A percentile compares a stretch with the other conserved stretches of the same genome.
Conservation (phyloP, 2,113 vertebrate genomes). For the Cervus canadensis region DNA sequence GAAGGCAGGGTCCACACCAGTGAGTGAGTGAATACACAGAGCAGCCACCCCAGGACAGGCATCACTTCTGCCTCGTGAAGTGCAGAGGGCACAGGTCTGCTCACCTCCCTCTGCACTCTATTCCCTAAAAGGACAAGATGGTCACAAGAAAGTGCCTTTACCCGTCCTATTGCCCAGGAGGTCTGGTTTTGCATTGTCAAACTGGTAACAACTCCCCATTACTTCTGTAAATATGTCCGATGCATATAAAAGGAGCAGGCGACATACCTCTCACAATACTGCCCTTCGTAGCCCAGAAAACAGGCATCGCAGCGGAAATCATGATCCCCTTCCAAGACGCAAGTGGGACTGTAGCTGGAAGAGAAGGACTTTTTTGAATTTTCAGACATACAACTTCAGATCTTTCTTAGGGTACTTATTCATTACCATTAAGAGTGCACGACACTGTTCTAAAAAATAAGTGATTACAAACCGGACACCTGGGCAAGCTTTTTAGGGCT, state of each 20-base stretch:
- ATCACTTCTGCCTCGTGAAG: background rate
- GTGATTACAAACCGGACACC: background rate
- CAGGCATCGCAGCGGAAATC: conserved; percentile 91
- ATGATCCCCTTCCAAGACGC: conserved; percentile 81
- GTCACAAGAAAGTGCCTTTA: background rate
- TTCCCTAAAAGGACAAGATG: background rate
- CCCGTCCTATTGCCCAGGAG: background rate
- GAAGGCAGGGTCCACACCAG: accelerated
- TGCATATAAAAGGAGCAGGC: background rate
- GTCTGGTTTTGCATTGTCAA: background rate
- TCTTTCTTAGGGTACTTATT: background rate
- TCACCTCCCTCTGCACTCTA: background rate
- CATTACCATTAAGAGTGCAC: background rate
- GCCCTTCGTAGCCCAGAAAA: conserved; percentile 88
- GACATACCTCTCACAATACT: conserved; percentile 91
- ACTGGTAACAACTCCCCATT: background rate
- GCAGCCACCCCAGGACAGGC: accelerated
- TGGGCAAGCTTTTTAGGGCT: background rate
- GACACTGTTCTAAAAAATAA: background rate
- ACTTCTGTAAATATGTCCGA: background rate
- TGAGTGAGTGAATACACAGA: accelerated
- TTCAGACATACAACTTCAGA: background rate
- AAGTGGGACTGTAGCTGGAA: conserved; percentile 92
- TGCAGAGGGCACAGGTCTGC: background rate
- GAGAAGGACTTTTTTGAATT: conserved; percentile 24